Conservation (phyloP, 2,888 invertebrate genomes). For the Bursaphelenchus okinawaensis region DNA sequence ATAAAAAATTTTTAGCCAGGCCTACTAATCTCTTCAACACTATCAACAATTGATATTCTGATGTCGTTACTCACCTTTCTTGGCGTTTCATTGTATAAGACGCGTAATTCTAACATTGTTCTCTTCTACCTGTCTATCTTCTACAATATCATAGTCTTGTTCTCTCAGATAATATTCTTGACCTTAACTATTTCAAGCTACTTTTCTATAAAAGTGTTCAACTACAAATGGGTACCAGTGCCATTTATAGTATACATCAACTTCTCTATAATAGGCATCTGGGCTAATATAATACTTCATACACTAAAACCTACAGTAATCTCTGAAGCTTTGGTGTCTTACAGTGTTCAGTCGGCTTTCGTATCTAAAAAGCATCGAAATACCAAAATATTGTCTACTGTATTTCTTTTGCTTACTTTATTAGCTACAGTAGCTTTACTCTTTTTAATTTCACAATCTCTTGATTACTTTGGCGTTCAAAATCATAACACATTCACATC, state of each 20-base stretch:
- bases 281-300: background rate
- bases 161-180: background rate
- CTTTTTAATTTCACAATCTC: background rate
- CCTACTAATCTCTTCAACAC: background rate
- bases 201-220: background rate
- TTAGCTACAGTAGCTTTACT: background rate
- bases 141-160: background rate
- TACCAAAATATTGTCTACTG: background rate
- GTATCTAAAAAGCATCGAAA: background rate
- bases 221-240: background rate
- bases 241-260: background rate
- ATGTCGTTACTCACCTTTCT: background rate
- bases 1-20: background rate
- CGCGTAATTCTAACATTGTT: background rate
- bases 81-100: background rate
- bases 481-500: background rate
- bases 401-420: background rate
- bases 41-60: background rate
- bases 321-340: background rate
- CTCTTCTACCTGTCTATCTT: background rate
- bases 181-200: background rate
- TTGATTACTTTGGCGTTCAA: background rate
- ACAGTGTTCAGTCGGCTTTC: background rate
- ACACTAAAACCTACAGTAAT: background rate
- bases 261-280: background rate